phyloP scores from a whole-genome alignment of 2,888 invertebrate species.

The Euplexia lucipara region DNA sequence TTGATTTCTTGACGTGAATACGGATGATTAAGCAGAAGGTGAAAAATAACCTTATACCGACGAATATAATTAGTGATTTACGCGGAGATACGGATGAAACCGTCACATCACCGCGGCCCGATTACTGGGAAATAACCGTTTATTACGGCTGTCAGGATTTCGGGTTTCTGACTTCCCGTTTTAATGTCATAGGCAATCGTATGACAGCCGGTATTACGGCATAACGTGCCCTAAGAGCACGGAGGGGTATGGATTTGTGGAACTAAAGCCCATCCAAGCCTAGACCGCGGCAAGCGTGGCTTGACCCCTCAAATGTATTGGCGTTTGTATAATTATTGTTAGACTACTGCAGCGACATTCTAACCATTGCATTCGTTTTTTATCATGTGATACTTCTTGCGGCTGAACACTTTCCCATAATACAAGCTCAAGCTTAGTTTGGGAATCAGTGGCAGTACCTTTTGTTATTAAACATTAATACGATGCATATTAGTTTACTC shows the following conservation, averaged over 20 bases:
- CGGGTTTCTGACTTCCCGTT: slow-evolving; percentile 17
- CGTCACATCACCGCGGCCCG: slow-evolving; percentile 21
- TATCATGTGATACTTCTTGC: too few relatives aligned
- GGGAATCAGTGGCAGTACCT: too few relatives aligned
- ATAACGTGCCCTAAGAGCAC: slow-evolving; percentile 16
- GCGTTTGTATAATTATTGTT: neutral
- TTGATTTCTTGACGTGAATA: too few relatives aligned
- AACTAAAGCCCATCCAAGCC: slow-evolving; percentile 13
- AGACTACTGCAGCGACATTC: too few relatives aligned
- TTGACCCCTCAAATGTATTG: slow-evolving; percentile 14
- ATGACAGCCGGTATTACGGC: slow-evolving; percentile 38
- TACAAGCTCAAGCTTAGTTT: too few relatives aligned
- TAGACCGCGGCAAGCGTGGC: neutral
- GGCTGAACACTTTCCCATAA: too few relatives aligned
- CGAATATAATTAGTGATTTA: slow-evolving; percentile 5
- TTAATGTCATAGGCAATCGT: slow-evolving; percentile 20
- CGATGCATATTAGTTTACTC: too few relatives aligned
- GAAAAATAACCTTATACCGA: neutral
- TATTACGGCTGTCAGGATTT: slow-evolving; percentile 20
- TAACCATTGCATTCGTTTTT: too few relatives aligned
- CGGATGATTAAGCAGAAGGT: neutral
- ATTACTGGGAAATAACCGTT: slow-evolving; percentile 22
- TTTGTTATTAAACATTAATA: too few relatives aligned
- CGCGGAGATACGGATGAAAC: slow-evolving; percentile 14
- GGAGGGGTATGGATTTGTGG: slow-evolving; percentile 12